These are phyloP conservation scores for Morpho helenor DNA, from an alignment of 2,888 invertebrate genomes.

Conservation along the genomic window DNA sequence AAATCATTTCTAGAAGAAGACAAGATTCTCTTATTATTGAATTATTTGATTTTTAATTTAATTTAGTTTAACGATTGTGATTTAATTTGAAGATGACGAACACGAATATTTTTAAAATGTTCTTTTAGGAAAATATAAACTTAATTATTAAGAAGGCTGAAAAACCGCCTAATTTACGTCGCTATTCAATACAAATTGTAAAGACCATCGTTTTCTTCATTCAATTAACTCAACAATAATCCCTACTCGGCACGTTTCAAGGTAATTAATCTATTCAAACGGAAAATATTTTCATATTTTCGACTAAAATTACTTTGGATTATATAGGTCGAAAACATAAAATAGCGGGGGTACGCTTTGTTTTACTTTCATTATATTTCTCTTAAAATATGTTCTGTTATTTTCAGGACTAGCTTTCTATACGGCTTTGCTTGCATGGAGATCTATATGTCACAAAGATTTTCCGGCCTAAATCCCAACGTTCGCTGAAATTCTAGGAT, in stretches of 20 bases:
- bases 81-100: too few relatives aligned
- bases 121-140: too few relatives aligned
- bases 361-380: slow-evolving; percentile 2
- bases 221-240: slow-evolving; percentile 9
- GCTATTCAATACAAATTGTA: slow-evolving; percentile 6
- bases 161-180: neutral
- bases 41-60: too few relatives aligned
- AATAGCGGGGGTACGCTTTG: neutral
- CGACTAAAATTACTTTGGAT: neutral
- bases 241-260: slow-evolving; percentile 4
- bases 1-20: too few relatives aligned
- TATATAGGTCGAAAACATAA: neutral
- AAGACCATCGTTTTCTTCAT: slow-evolving; percentile 1
- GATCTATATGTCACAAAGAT: too few relatives aligned
- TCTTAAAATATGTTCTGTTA: slow-evolving; percentile 2
- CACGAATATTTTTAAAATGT: too few relatives aligned
- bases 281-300: slow-evolving; percentile 14
- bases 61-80: too few relatives aligned
- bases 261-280: slow-evolving; percentile 13
- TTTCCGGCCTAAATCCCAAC: too few relatives aligned
- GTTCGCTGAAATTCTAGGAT: too few relatives aligned
- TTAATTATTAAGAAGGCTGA: too few relatives aligned
- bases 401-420: neutral
- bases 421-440: too few relatives aligned
- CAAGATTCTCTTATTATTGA: too few relatives aligned